Base-by-base conservation (phyloP, 2,797 vertebrate genomes). In the Sparidentex hasta region DNA sequence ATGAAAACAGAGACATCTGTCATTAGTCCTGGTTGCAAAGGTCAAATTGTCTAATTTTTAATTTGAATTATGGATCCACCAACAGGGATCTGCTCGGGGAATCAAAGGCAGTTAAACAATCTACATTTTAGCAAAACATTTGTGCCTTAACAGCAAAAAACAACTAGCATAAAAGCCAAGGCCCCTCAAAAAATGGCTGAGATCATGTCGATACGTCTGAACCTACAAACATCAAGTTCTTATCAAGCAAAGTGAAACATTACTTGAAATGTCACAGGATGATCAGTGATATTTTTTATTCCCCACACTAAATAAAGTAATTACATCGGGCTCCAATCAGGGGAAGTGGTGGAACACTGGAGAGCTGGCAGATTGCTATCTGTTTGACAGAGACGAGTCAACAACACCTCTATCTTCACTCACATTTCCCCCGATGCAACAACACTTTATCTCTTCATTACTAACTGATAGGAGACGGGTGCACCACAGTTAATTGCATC, bases 371-470 rank as follows among this genome's bases (percentile, higher is more conserved):
- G 90, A 92, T 93, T 85, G 83, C 87, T 86, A 86, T 91, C 91
- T 74, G 69, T 86, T 81, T 90, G 90, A 93, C 82, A 90, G 82
- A 88, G 84, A 77, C 87, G 69, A 92, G 90, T 90, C 90, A 90
- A 93, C 91, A 93, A 86, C 91, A 91, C 88, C 82, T 87, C 77
- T 78, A 84, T 92, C 85, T 88, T 78, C 76, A 62, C 74, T 86
- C 87, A 81, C 85, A 87, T 93, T 90, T 92, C 89, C 90, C 89
- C 78, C 56, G 87, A 90, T 82, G 82, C 81, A 75, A 66, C 76
- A 74, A 76, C 81, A 87, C 78, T 88, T 92, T 85, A 93, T 92
- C 88, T 91, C 88, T 88, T 81, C 82, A 92, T 92, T 92, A 90
- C 80, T 71, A 87, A 70, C 84, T 74, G 86, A 89, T 82, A 70